Evolutionary conservation across 2,888 invertebrate species (phyloP).

Genomic region (Octonoba sinensis): DNA sequence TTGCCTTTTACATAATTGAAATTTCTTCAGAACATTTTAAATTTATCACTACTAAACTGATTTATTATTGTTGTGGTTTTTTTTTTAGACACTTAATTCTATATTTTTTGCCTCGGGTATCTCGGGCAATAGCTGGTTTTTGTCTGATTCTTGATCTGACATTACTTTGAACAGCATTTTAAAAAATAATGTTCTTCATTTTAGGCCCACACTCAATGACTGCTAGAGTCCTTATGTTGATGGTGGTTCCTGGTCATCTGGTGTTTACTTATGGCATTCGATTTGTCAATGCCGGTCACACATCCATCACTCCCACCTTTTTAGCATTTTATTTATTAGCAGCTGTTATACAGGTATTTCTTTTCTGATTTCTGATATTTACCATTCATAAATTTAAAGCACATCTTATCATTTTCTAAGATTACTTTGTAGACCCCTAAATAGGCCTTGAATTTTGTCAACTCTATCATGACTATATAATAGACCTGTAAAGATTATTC

Average conservation of each 20-base stretch:
- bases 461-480: too few species aligned
- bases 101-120: too few species aligned
- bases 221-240: constrained; percentile 81
- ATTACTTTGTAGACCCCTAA: too few species aligned
- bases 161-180: neutral
- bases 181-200: neutral
- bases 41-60: too few species aligned
- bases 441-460: too few species aligned
- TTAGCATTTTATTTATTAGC: constrained; percentile 83
- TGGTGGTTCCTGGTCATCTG: constrained; percentile 92
- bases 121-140: neutral
- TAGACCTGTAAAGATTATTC: too few species aligned
- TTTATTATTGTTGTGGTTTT: too few species aligned
- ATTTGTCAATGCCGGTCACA: constrained; percentile 86
- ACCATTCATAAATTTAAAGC: neutral
- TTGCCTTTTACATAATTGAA: too few species aligned
- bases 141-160: neutral
- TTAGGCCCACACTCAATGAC: constrained; percentile 78
- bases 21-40: too few species aligned
- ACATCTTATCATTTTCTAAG: too few species aligned
- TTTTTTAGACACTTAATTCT: too few species aligned
- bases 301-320: constrained; percentile 85
- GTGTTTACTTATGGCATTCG: constrained; percentile 89
- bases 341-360: constrained; percentile 75
- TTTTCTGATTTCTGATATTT: neutral